phyloP scores from a whole-genome alignment of 2,113 vertebrate genomes.

The Notiomystis cincta region DNA sequence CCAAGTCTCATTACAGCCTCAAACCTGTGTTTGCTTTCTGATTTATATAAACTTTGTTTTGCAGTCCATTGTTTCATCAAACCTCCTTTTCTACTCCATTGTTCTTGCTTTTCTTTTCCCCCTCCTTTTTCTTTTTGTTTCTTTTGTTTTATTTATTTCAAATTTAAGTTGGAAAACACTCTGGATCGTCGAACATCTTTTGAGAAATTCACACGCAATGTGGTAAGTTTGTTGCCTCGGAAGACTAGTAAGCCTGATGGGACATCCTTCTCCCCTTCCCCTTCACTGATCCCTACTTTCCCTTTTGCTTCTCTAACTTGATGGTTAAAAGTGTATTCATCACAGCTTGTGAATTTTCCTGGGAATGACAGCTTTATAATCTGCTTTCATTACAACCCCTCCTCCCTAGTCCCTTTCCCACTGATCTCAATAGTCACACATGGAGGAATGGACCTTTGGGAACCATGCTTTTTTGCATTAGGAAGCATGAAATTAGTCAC shows the following conservation, averaged over 20 bases:
- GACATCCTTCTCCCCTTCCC: constrained; percentile 1
- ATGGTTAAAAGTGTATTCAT: constrained; percentile 17
- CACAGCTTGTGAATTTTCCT: constrained; percentile 22
- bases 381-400: background rate
- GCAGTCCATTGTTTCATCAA: constrained; percentile 59
- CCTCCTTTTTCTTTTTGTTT: constrained; percentile 37
- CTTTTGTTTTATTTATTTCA: constrained; percentile 34
- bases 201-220: constrained; percentile 84
- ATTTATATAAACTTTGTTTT: constrained; percentile 48
- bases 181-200: constrained; percentile 83
- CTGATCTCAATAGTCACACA: background rate
- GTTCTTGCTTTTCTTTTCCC: constrained; percentile 42
- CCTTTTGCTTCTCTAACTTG: constrained; percentile 8
- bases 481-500: constrained; percentile 1
- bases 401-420: background rate
- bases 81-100: constrained; percentile 68
- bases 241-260: constrained; percentile 54
- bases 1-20: background rate
- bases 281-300: background rate
- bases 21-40: constrained; percentile 12
- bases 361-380: constrained; percentile 26
- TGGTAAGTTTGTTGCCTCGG: constrained; percentile 78
- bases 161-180: constrained; percentile 79
- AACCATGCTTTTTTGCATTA: constrained; percentile 24
- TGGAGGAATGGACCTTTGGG: background rate